Base-by-base conservation (phyloP, 2,797 vertebrate species). In the Callimico goeldii region DNA sequence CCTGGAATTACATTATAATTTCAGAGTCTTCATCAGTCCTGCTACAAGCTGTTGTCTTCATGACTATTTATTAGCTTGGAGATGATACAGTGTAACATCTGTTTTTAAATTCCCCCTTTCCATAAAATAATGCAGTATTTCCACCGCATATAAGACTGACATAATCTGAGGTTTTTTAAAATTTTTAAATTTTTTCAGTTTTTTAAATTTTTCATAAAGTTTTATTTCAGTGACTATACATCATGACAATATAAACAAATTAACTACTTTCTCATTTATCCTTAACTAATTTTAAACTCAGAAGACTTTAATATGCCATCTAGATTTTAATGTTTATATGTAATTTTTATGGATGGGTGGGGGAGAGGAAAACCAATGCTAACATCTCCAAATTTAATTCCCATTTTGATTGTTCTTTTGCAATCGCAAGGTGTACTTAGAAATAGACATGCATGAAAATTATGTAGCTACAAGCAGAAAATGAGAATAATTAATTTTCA, bases 391-490 rank as follows among this genome's bases (percentile, higher is more conserved):
- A 2, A 92, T 84, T 61, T 36, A 26, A 55, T 70, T 92, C 73
- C 33, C 24, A 80, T 36, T 55, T 22, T 1, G 5, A 17, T 33
- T 91, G n/a, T 28, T 2, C 20, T 84, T 92, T 64, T 12, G 1
- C n/a, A 73, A 72, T 88, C 82, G 39, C 93, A 96, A n/a, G 11
- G 5, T 7, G 73, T 39, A 84, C 33, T 46, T 76, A 92, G 79
- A 95, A 94, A 77, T 2, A 93, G 17, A 94, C 77, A 64, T 70
- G 48, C 24, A 76, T 58, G 83, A 96, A 84, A 33, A 94, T 97
- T 97, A 85, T 50, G 55, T 94, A 97, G 64, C 70, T 93, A 95
- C 67, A 98, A 98, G 94, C 91, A 57, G 57, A 94, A 98, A 97
- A 97, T 1, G 0, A 81, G 82, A 96, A 91, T 92, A 97, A 97